Evolutionary conservation across 2,888 invertebrate genomes (phyloP).

Genomic region (Ptychoptera albimana): DNA sequence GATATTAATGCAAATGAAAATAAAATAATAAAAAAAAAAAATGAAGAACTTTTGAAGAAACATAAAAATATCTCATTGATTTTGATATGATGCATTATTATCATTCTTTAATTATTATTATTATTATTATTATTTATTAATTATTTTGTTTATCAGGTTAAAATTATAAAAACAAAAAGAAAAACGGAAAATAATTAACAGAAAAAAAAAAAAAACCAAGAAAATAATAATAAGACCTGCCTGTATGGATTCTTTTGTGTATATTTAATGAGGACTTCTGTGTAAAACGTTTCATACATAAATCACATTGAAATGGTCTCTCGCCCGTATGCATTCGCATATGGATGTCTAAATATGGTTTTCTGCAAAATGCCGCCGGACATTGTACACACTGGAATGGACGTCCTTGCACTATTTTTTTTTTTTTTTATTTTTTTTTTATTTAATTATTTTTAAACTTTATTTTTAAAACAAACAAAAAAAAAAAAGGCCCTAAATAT

Average conservation of each 20-base stretch:
- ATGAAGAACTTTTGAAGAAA: too few relatives aligned
- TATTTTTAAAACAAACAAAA: too few relatives aligned
- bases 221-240: slow-evolving; percentile 23
- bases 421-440: too few relatives aligned
- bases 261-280: slow-evolving; percentile 70
- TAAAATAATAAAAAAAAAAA: too few relatives aligned
- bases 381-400: slow-evolving; percentile 36
- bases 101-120: too few relatives aligned
- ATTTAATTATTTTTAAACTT: not conserved
- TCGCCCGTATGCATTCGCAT: slow-evolving; percentile 28
- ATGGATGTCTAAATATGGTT: slow-evolving; percentile 37
- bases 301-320: slow-evolving; percentile 17
- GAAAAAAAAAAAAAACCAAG: not conserved
- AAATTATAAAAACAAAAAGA: slow-evolving; percentile 14
- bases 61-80: too few relatives aligned
- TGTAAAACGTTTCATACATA: slow-evolving; percentile 52
- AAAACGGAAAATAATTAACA: not conserved
- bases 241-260: slow-evolving; percentile 64
- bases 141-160: too few relatives aligned
- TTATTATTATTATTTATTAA: too few relatives aligned
- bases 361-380: slow-evolving; percentile 40
- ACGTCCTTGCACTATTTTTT: slow-evolving; percentile 13
- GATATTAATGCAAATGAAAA: too few relatives aligned
- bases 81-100: too few relatives aligned
- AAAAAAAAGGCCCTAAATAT: not conserved